A percentile compares a stretch with the other conserved stretches of the same genome.
Evolutionary conservation across 2,797 vertebrate genomes (phyloP).

Genomic region (Glyptemys insculpta): DNA sequence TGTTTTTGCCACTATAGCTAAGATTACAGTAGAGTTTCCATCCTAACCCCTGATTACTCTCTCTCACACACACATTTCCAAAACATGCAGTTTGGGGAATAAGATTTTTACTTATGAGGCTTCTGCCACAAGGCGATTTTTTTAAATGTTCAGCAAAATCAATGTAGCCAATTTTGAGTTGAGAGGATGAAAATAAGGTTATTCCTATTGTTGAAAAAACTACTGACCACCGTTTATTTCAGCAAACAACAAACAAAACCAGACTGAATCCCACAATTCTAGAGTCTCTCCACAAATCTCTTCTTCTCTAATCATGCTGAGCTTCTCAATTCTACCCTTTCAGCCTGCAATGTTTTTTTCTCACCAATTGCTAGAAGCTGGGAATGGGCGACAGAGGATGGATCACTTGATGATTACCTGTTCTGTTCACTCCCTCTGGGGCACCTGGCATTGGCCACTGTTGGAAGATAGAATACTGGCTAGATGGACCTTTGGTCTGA

Average conservation of each 20-base stretch:
- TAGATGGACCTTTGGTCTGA: no score
- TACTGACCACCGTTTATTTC: neutral
- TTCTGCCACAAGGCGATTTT: neutral
- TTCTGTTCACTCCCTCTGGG: no score
- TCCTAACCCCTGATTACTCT: neutral
- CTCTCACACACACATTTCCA: neutral
- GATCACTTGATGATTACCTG: no score
- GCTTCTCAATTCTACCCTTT: neutral
- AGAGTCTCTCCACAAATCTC: neutral
- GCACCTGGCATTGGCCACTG: no score
- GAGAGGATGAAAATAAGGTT: neutral
- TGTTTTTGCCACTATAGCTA: neutral
- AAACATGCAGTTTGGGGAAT: neutral
- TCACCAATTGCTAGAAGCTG: neutral
- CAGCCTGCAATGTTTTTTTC: neutral
- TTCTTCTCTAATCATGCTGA: neutral
- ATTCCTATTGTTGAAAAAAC: neutral
- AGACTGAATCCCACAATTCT: neutral
- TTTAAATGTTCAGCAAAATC: slow-evolving; percentile 1
- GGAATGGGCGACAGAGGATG: no score
- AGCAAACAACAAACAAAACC: neutral
- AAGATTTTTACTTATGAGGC: neutral
- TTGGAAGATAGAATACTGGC: no score
- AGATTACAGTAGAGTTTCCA: slow-evolving; percentile 54
- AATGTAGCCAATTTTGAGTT: neutral